Base-by-base conservation (phyloP, 2,888 invertebrate genomes). In the Tachina fera region DNA sequence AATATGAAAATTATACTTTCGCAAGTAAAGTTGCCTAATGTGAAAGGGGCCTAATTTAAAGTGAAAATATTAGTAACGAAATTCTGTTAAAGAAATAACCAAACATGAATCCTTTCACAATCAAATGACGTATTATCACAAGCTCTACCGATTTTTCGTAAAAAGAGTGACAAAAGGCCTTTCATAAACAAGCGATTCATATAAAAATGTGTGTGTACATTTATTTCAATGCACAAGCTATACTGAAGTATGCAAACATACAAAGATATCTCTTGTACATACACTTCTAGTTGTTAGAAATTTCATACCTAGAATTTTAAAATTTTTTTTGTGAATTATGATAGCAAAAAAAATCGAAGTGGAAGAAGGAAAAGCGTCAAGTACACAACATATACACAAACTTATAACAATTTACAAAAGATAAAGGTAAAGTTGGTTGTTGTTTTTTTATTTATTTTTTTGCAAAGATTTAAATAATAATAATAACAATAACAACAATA, bases 371-470 rank as follows among this genome's bases (percentile, higher is more conserved):
- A 80, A 75, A 83, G 60, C 76, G 53, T 72, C 79, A 86, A 83
- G 76, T 67, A 71, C 79, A 41, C n/a, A 58, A 78, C 51, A 68
- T 41, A 45, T 22, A 58, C 13, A 41, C 72, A 72, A 67, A 8
- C n/a, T 53, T 43, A 72, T 14, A 61, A 61, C 61, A 79, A 76
- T 79, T 86, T 71, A 71, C 58, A 76, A 83, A 83, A 83, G 83
- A 86, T 83, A 86, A 86, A 86, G 86, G 71, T 86, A 86, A 76
- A 79, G 76, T 84, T 76, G 61, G 47, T 68, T 82, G 63, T 82
- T 58, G 8, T 14, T 56, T 3, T 56, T 56, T 11, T n/a, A n/a
- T 4, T 60, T 39, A 8, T 61, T 43, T 61, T n/a, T 43, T 41
- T 75, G 41, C 71, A 71, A 72, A 82, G 71, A 78, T 86, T 79